Evolutionary conservation across 2,113 vertebrate species (phyloP).

Genomic region (Rhagologus leucostigma): DNA sequence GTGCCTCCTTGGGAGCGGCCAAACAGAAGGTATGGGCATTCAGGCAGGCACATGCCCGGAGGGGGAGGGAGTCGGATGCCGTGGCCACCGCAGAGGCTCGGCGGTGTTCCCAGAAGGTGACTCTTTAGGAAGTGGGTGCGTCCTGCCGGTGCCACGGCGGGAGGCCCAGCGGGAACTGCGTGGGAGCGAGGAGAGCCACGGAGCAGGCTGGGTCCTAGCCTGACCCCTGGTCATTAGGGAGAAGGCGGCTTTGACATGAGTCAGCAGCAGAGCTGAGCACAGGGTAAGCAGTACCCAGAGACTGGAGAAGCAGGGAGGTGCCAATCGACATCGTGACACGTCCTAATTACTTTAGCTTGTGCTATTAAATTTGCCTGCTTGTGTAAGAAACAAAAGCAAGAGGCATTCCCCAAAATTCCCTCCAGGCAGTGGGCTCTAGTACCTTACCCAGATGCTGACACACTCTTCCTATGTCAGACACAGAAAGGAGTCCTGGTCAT

Average conservation of each 20-base stretch:
- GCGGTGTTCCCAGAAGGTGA: slow-evolving; percentile 37
- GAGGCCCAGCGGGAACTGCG: slow-evolving; percentile 26
- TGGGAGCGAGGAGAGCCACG: not conserved
- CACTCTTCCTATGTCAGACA: not conserved
- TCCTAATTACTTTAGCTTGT: not conserved
- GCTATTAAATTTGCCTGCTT: not conserved
- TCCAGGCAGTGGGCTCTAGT: not conserved
- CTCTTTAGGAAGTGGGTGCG: slow-evolving; percentile 61
- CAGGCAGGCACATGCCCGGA: not conserved
- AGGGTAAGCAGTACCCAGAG: not conserved
- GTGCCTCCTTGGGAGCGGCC: not conserved
- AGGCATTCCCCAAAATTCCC: slow-evolving; percentile 3
- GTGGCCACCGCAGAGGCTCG: not conserved
- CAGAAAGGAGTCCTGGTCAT: not conserved
- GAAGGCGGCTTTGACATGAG: not conserved
- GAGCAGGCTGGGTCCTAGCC: not conserved
- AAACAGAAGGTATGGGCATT: not conserved
- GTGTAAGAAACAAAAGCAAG: not conserved
- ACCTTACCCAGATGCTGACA: not conserved
- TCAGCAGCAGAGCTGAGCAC: not conserved
- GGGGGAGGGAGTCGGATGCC: not conserved
- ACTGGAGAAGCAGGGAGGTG: not conserved
- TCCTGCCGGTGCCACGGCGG: not conserved
- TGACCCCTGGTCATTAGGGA: not conserved
- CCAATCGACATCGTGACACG: not conserved